These are phyloP conservation scores for Heliconius ismenius DNA, from an alignment of 2,888 invertebrate species.

Conservation along the genomic window DNA sequence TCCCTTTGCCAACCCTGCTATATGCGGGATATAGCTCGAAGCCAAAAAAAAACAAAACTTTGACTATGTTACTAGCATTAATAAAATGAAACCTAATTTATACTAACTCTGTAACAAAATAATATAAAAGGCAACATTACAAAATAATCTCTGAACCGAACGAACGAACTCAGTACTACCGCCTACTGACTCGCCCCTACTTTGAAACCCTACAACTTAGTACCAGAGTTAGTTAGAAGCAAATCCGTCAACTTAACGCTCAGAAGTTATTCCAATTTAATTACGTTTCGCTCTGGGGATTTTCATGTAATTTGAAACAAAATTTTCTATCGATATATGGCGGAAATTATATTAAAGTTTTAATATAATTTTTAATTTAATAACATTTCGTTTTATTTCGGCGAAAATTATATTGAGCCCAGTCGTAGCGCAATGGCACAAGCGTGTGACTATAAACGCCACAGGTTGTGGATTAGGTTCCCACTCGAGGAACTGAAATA, in stretches of 20 bases:
- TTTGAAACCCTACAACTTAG: constrained; percentile 35
- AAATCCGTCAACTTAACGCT: constrained; percentile 41
- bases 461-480: no score
- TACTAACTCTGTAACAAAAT: neutral
- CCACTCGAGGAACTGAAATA: no score
- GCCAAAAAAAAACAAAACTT: no score
- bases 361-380: no score
- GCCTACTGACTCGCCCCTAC: constrained; percentile 13
- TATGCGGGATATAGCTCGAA: neutral
- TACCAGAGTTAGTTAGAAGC: constrained; percentile 35
- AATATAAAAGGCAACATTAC: constrained; percentile 6
- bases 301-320: constrained; percentile 31
- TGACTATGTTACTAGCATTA: no score
- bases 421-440: no score
- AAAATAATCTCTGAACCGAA: constrained; percentile 17
- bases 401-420: no score
- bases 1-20: no score
- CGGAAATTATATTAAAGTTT: neutral
- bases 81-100: neutral
- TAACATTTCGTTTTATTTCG: neutral
- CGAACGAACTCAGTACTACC: constrained; percentile 1
- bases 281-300: constrained; percentile 30
- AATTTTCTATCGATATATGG: constrained; percentile 6
- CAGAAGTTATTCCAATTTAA: constrained; percentile 44
- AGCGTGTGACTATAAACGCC: no score